Conservation (phyloP, 1,140 invertebrate genomes). For the Megalopta genalis region DNA sequence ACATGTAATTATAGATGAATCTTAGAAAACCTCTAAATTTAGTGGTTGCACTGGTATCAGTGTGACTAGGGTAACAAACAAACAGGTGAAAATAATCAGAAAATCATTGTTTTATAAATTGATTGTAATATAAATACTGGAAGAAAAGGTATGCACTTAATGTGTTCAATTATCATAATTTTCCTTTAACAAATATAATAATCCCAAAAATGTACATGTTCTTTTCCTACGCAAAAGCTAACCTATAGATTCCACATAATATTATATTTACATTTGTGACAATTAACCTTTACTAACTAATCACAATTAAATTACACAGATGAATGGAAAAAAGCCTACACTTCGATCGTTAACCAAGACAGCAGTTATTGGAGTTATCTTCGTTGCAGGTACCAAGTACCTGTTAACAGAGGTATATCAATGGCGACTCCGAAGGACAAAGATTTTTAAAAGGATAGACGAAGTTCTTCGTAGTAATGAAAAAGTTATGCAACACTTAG, state of each 20-base stretch:
- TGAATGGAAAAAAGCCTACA: conserved; percentile 16
- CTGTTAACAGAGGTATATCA: conserved; percentile 24
- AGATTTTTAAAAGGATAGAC: conserved; percentile 53
- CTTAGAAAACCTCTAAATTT: not conserved
- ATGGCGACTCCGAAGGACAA: conserved; percentile 22
- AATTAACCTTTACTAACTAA: too few relatives aligned
- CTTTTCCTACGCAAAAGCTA: not conserved
- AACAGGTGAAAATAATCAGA: not conserved
- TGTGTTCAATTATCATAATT: not conserved
- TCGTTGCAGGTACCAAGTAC: not conserved
- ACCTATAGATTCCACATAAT: not conserved
- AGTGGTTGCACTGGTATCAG: not conserved
- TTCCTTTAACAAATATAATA: not conserved
- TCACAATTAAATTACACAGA: too few relatives aligned
- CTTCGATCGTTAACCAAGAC: conserved; percentile 23
- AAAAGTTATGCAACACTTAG: conserved; percentile 56
- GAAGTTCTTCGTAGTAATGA: conserved; percentile 45
- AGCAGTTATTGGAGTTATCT: conserved; percentile 20
- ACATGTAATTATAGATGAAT: not conserved
- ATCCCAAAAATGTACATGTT: not conserved
- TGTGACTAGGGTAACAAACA: not conserved
- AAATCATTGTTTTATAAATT: not conserved
- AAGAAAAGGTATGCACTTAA: not conserved
- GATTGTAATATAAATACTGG: not conserved
- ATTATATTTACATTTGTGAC: not conserved